Evolutionary conservation across 1,140 invertebrate genomes (phyloP), one percentile per base, ranked within the genome.

Genomic region (Papilio aristodemus): DNA sequence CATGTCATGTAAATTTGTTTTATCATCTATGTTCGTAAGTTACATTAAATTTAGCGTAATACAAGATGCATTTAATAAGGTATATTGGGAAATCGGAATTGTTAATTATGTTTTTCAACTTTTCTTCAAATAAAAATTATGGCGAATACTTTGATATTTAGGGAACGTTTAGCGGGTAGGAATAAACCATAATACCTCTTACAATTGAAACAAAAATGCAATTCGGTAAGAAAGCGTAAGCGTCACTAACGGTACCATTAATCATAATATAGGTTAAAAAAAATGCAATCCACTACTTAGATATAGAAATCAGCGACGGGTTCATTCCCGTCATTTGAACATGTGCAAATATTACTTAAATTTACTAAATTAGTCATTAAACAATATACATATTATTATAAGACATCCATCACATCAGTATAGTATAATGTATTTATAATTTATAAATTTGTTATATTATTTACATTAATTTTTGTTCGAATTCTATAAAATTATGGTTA

Each of bases 141-240:
- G 1, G 5, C 22, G n/a, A 27, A 14, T 14, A 14, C 10, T 59
- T n/a, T 59, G 13, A 19, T n/a, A 10, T 13, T 60, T n/a, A n/a
- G n/a, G n/a, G 54, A 62, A 64, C 22, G 11, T 43, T 63, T 25
- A 64, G 39, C n/a, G 62, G 22, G 4, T 64, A 64, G 69, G 43
- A 59, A 63, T 68, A 39, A 68, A 71, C 70, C 70, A 71, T 32
- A 66, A 46, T 71, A 71, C 70, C 70, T 71, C 70, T 54, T 57
- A 41, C 43, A 27, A 41, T 25, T 8, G 14, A 25, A 63, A 14
- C 9, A 64, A 14, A 36, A 19, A 50, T 19, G 27, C 6, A 2
- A 37, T 54, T 60, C 50, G 68, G 27, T 60, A n/a, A n/a, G n/a
- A 41, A 63, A 43, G 41, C 46, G 70, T 66, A 71, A 68, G n/a